Conservation (phyloP, 2,113 vertebrate species). For the Eira barbara region DNA sequence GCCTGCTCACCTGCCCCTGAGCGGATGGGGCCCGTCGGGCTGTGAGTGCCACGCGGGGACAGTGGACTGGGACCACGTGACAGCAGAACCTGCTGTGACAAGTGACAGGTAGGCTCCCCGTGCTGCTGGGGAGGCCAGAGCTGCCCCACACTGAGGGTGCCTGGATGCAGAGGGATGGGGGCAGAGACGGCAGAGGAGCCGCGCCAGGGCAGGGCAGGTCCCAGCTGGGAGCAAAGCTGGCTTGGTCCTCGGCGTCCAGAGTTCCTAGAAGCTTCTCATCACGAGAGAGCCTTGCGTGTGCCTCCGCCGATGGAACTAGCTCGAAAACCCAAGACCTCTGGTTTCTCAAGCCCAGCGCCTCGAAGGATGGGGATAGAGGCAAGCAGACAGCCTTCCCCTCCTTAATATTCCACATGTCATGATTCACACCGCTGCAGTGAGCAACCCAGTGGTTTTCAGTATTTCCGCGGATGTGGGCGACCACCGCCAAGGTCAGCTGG, state of each 20-base stretch:
- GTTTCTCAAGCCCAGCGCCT: background rate
- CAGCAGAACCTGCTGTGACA: background rate
- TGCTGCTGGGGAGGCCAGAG: background rate
- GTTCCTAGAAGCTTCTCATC: background rate
- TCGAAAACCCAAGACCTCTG: rapidly evolving
- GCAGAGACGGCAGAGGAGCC: background rate
- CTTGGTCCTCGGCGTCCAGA: rapidly evolving
- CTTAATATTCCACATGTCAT: rapidly evolving
- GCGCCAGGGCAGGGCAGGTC: rapidly evolving
- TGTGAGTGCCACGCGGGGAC: background rate
- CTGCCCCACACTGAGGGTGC: background rate
- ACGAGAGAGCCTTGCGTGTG: rapidly evolving
- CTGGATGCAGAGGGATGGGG: rapidly evolving
- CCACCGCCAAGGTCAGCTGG: rapidly evolving
- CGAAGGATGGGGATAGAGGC: rapidly evolving
- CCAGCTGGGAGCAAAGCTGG: background rate
- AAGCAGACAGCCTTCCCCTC: background rate
- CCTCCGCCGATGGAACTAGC: background rate
- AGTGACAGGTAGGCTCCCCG: background rate
- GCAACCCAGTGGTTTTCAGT: rapidly evolving
- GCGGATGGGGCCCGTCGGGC: background rate
- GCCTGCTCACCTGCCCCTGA: rapidly evolving
- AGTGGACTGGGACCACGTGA: rapidly evolving
- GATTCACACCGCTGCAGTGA: rapidly evolving
- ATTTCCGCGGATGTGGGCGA: rapidly evolving